phyloP scores from a whole-genome alignment of 2,797 vertebrate genomes.

The Galago senegalensis region DNA sequence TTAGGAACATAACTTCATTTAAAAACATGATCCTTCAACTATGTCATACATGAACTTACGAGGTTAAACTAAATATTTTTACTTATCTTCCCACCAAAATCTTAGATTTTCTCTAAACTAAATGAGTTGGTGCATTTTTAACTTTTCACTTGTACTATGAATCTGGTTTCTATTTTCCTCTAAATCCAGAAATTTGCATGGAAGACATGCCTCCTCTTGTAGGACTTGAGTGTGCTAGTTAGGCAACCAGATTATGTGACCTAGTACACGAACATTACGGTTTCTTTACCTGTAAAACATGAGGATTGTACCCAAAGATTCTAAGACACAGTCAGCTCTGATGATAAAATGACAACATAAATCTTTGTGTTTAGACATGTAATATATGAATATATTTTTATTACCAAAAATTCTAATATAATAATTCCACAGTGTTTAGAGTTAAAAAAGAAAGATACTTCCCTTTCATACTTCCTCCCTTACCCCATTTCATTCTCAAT shows the following conservation, averaged over 20 bases:
- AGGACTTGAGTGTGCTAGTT: neutral
- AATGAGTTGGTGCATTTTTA: neutral
- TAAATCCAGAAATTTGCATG: neutral
- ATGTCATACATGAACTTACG: neutral
- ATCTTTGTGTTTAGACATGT: neutral
- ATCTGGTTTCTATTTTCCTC: neutral
- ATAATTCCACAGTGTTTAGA: neutral
- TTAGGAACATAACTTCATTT: constrained; percentile 19
- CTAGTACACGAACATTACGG: neutral
- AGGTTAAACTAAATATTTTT: neutral
- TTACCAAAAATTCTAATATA: neutral
- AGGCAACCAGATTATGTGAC: neutral
- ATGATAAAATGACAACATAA: neutral
- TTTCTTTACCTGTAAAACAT: neutral
- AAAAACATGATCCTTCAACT: neutral
- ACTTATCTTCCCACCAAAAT: neutral
- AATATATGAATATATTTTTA: neutral
- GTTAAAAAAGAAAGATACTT: neutral
- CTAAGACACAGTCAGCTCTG: neutral
- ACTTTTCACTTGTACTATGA: neutral
- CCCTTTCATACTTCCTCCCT: neutral
- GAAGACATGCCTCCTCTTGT: neutral
- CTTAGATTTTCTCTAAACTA: neutral
- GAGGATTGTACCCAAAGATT: neutral
- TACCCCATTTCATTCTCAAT: neutral